Base-by-base conservation (phyloP, 2,113 vertebrate species). In the Aix galericulata region DNA sequence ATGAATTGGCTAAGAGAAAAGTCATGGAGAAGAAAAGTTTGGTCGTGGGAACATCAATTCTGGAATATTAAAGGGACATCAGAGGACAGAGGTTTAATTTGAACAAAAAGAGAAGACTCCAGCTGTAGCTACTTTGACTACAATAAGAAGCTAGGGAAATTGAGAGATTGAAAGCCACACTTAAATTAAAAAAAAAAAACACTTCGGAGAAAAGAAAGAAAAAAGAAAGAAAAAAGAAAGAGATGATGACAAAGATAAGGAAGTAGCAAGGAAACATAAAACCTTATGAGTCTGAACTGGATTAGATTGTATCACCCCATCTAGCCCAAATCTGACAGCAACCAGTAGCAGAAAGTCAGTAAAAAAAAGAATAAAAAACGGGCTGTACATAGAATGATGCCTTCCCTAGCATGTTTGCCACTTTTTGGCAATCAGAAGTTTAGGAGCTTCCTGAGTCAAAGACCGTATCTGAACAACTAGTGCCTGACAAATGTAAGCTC, bases 321-420 rank as follows among this genome's bases (percentile, higher is more conserved):
- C 32, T 69, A 36, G 32, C 40, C 79, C 44, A 77, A 83, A 74
- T 26, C 32, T 94, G 64, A 42, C 4, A 8, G n/a, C 31, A 91
- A 21, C 50, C 3, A 0, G 14, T 71, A 63, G 60, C 56, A 78
- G 46, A 63, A 26, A 25, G 71, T 75, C 81, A 1, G 1, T 60
- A 13, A 58, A 86, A 82, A 82, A 82, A 36, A 60, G 15, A 62
- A 38, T 52, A 52, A 52, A 52, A 38, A 62, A 26, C 20, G 60
- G 36, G 9, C 46, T 71, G 7, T 78, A 26, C 18, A 17, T 8
- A 13, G 29, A 60, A 52, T 0, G 0, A 26, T 69, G 80, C 13
- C 34, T 88, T 68, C 29, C 29, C 59, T 58, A 0, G 0, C 17
- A 11, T 71, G 12, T 11, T 83, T 93, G 32, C 13, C 1, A 1